phyloP scores from a whole-genome alignment of 2,888 invertebrate species.

The Diadegma fenestrale region DNA sequence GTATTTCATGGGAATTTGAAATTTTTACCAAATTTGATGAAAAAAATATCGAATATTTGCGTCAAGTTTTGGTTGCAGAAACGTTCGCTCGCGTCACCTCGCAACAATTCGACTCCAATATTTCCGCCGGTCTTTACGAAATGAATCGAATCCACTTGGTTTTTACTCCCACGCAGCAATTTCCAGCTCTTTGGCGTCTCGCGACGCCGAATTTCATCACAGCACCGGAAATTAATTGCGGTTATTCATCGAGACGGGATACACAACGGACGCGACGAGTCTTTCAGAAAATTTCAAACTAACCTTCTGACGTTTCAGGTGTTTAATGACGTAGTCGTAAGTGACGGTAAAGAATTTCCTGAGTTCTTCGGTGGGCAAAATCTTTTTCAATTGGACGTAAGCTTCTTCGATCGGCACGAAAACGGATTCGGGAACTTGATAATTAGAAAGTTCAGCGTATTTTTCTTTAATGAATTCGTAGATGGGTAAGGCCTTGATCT shows the following conservation, averaged over 20 bases:
- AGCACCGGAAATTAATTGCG: conserved; percentile 52
- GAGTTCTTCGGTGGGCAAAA: conserved; percentile 89
- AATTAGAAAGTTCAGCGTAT: conserved; percentile 80
- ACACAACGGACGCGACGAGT: too few relatives aligned
- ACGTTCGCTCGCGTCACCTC: background rate
- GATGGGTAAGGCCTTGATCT: conserved; percentile 86
- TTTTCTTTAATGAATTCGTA: conserved; percentile 85
- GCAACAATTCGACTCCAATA: background rate
- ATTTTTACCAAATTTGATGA: too few relatives aligned
- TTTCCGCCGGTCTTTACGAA: conserved; percentile 19
- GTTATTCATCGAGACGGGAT: background rate
- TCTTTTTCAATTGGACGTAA: conserved; percentile 86
- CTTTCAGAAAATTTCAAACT: too few relatives aligned
- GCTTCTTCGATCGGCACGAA: conserved; percentile 86
- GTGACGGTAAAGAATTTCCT: conserved; percentile 87
- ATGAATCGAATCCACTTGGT: conserved; percentile 21
- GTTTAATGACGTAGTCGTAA: conserved; percentile 86
- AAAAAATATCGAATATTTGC: too few relatives aligned
- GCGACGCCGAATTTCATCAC: conserved; percentile 42
- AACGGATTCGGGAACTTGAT: conserved; percentile 87
- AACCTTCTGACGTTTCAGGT: conserved; percentile 86
- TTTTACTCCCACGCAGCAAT: conserved; percentile 23
- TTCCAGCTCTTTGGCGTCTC: conserved; percentile 21
- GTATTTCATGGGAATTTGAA: background rate
- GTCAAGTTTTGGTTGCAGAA: too few relatives aligned